phyloP scores from a whole-genome alignment of 2,888 invertebrate genomes.

The Drosophila kambysellisi region DNA sequence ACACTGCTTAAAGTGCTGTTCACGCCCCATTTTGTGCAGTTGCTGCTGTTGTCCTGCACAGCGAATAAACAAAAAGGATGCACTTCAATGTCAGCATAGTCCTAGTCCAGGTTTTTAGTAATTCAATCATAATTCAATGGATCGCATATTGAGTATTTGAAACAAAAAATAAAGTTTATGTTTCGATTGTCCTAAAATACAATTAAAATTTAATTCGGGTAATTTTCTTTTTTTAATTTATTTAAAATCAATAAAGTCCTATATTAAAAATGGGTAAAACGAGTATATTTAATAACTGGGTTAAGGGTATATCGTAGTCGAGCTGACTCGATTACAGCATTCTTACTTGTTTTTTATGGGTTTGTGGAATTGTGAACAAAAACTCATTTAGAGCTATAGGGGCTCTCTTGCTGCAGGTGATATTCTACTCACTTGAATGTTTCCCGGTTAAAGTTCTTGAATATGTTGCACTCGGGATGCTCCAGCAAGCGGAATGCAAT shows the following conservation, averaged over 20 bases:
- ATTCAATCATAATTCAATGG: neutral
- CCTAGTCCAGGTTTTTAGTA: neutral
- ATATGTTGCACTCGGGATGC: constrained; percentile 92
- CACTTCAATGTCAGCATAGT: neutral
- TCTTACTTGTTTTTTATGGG: neutral
- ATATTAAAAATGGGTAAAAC: no score
- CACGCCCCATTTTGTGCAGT: neutral
- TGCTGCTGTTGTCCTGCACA: neutral
- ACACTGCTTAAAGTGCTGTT: constrained; percentile 3
- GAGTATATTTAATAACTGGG: no score
- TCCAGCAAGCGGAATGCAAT: constrained; percentile 93
- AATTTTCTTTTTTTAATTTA: no score
- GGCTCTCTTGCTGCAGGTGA: neutral
- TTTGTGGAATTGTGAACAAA: neutral
- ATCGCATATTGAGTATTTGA: neutral
- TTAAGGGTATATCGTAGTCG: no score
- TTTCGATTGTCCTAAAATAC: no score
- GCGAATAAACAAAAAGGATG: neutral
- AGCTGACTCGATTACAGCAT: no score
- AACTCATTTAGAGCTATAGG: neutral
- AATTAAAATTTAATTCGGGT: no score
- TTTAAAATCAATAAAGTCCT: no score
- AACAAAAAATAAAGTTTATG: no score
- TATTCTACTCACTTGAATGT: constrained; percentile 86
- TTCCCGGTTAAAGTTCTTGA: constrained; percentile 88